A percentile compares a stretch with the other conserved stretches of the same genome.
Evolutionary conservation across 2,113 vertebrate genomes (phyloP).

Genomic region (Burhinus bistriatus): DNA sequence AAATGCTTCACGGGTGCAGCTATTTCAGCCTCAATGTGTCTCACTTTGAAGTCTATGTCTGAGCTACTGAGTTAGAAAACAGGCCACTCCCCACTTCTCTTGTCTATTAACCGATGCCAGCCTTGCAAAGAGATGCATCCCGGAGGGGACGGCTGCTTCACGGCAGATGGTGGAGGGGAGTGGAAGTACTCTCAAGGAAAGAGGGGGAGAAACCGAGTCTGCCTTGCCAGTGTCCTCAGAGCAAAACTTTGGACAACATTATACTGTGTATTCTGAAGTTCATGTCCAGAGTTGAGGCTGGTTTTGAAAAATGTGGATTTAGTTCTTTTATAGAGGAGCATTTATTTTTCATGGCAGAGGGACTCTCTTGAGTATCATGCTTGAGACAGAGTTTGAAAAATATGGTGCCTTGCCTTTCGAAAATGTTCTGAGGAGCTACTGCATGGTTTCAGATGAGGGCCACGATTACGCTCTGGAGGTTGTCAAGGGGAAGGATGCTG

Average conservation of each 20-base stretch:
- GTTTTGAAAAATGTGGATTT: not conserved
- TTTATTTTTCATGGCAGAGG: not conserved
- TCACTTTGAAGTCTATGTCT: not conserved
- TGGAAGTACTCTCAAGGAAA: not conserved
- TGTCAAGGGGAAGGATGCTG: not conserved
- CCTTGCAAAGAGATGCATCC: not conserved
- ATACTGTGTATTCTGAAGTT: not conserved
- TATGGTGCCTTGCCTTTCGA: not conserved
- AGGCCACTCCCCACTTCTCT: not conserved
- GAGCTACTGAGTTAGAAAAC: not conserved
- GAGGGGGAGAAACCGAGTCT: not conserved
- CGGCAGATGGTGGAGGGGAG: not conserved
- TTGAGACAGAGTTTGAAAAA: conserved; percentile 19
- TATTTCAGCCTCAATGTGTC: not conserved
- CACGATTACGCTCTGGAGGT: not conserved
- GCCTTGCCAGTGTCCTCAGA: not conserved
- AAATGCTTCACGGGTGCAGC: not conserved
- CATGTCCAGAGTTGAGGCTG: not conserved
- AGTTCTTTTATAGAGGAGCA: not conserved
- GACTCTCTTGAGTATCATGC: not conserved
- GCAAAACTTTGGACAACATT: not conserved
- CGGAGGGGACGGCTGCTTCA: not conserved
- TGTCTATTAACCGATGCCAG: too few relatives aligned
- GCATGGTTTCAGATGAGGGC: not conserved
- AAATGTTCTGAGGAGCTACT: not conserved